Evolutionary conservation across 1,140 invertebrate species (phyloP).

Genomic region (Zaprionus vittiger): DNA sequence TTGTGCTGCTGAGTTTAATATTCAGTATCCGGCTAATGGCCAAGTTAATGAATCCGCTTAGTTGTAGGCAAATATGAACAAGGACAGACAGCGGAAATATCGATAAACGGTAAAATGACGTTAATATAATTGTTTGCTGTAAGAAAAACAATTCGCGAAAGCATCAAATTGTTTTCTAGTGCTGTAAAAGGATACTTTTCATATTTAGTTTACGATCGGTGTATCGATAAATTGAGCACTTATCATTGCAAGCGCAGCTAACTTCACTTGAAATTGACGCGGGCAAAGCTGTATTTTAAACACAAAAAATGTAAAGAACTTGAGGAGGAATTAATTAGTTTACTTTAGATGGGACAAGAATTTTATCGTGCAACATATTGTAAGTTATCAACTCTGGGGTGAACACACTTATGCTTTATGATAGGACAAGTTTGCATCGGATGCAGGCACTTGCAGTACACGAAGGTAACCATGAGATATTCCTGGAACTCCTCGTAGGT

Average conservation of each 20-base stretch:
- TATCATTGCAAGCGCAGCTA: neutral
- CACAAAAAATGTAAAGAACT: neutral
- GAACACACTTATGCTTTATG: constrained; percentile 50
- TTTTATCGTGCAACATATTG: constrained; percentile 48
- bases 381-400: constrained; percentile 43
- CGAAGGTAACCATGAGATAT: constrained; percentile 44
- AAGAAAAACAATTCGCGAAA: neutral
- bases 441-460: constrained; percentile 60
- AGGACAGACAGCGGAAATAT: constrained; percentile 16
- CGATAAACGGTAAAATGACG: neutral
- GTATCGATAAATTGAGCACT: neutral
- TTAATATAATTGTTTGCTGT: neutral
- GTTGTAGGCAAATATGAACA: constrained; percentile 23
- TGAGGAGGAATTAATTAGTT: neutral
- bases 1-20: constrained; percentile 10
- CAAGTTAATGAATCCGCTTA: constrained; percentile 41
- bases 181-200: neutral
- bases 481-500: constrained; percentile 56
- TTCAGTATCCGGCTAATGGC: constrained; percentile 32
- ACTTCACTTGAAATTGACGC: neutral
- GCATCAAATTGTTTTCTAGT: neutral
- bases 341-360: neutral
- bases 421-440: constrained; percentile 54
- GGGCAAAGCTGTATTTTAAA: neutral
- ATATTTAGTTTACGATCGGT: neutral